A percentile compares a stretch with the other conserved stretches of the same genome.
Evolutionary conservation across 2,888 invertebrate species (phyloP).

Genomic region (Andrena marginata): DNA sequence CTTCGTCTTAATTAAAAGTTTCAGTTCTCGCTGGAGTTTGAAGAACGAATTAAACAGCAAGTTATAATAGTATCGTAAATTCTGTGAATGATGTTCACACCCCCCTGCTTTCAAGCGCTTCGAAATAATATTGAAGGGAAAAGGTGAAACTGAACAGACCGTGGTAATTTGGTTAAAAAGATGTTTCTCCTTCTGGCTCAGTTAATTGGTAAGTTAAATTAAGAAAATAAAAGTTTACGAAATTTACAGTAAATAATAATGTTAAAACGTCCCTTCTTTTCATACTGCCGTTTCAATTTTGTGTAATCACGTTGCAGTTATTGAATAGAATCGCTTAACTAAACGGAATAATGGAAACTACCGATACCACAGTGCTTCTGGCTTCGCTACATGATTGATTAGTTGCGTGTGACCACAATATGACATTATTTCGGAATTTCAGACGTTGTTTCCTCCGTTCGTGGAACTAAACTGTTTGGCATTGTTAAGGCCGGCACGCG

Average conservation of each 20-base stretch:
- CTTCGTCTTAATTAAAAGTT: slow-evolving; percentile 46
- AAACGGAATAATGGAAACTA: neutral
- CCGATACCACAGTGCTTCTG: neutral
- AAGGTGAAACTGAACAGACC: neutral
- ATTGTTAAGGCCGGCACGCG: neutral
- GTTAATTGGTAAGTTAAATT: no score
- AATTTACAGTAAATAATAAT: neutral
- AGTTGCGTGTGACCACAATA: neutral
- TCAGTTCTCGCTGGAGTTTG: neutral
- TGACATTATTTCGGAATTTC: slow-evolving; percentile 9
- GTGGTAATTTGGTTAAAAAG: no score
- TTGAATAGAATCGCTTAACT: neutral
- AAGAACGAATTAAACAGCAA: slow-evolving; percentile 9
- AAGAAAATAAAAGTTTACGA: neutral
- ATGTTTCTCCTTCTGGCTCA: no score
- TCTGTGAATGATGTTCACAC: neutral
- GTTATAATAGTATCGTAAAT: neutral
- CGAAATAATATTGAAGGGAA: neutral
- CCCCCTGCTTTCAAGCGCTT: neutral
- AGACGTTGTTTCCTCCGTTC: neutral
- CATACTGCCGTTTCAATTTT: neutral
- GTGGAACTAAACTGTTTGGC: neutral
- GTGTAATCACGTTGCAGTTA: neutral
- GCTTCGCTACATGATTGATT: neutral
- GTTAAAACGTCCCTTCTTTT: neutral